Percentiles rank a stretch among this genome's conserved stretches.
phyloP scores from a whole-genome alignment of 2,797 vertebrate species.

The Mormyrops attenuatus region DNA sequence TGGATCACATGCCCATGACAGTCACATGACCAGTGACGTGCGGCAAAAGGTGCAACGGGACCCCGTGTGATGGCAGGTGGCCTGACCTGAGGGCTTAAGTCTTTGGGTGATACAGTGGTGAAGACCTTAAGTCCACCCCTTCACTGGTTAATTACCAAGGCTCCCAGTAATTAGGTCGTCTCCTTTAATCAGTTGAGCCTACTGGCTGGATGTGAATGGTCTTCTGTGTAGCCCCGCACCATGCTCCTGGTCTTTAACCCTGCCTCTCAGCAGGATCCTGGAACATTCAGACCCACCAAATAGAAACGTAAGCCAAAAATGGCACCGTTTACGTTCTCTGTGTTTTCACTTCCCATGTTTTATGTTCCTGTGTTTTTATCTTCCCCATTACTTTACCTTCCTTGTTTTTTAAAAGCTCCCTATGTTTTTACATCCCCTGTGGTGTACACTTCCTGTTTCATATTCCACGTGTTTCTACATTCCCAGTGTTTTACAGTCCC shows the following conservation, averaged over 20 bases:
- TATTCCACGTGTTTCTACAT: too few species aligned
- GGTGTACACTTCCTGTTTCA: too few species aligned
- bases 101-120: slow-evolving; percentile 43
- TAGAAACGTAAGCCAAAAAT: background rate
- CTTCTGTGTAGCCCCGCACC: slow-evolving; percentile 33
- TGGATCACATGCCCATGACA: background rate
- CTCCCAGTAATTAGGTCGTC: slow-evolving; percentile 59
- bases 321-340: background rate
- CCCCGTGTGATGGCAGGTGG: background rate
- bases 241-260: slow-evolving; percentile 40
- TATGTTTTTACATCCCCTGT: background rate
- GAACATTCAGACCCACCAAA: background rate
- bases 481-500: too few species aligned
- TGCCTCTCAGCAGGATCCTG: background rate
- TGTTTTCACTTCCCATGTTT: background rate
- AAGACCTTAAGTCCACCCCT: slow-evolving; percentile 47
- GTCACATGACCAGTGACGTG: background rate
- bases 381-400: background rate
- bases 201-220: slow-evolving; percentile 42
- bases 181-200: slow-evolving; percentile 54
- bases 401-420: background rate
- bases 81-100: background rate
- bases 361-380: background rate
- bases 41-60: background rate
- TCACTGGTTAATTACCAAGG: slow-evolving; percentile 60